A percentile compares a stretch with the other conserved stretches of the same genome.
Conservation (phyloP, 2,797 vertebrate species). For the Clamator glandarius region DNA sequence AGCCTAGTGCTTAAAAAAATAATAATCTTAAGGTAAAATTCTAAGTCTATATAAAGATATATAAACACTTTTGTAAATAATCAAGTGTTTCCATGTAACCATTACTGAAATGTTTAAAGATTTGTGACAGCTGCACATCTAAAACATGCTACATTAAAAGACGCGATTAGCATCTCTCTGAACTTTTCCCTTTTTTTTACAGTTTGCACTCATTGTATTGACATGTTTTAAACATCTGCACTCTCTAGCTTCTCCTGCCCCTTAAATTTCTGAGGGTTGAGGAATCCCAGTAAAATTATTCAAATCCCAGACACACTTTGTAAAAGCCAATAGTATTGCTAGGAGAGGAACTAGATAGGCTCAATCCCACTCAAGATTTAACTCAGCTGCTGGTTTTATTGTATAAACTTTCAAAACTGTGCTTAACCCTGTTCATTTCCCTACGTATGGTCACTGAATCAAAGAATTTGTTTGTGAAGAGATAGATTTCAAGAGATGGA, state of each 20-base stretch:
- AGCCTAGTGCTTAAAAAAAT: background rate
- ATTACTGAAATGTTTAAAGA: background rate
- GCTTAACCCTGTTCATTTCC: background rate
- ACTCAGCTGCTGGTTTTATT: background rate
- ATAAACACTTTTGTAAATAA: background rate
- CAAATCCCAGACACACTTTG: background rate
- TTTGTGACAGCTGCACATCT: background rate
- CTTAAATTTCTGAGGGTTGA: constrained; percentile 3
- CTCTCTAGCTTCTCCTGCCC: background rate
- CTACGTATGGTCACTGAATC: background rate
- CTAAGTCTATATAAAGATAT: background rate
- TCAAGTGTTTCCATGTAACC: background rate
- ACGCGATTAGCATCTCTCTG: background rate
- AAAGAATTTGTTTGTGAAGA: background rate
- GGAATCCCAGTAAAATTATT: background rate
- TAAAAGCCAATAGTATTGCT: background rate
- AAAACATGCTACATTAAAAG: background rate
- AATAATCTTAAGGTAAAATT: background rate
- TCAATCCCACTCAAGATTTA: background rate
- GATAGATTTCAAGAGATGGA: background rate
- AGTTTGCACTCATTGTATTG: background rate
- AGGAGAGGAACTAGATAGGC: background rate
- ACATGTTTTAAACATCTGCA: background rate
- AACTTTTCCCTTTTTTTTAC: background rate
- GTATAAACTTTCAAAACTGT: background rate